Percentiles rank a stretch among this genome's conserved stretches.
These are phyloP conservation scores for Caenorhabditis inopinata DNA, from an alignment of 1,140 invertebrate species.

Conservation along the genomic window DNA sequence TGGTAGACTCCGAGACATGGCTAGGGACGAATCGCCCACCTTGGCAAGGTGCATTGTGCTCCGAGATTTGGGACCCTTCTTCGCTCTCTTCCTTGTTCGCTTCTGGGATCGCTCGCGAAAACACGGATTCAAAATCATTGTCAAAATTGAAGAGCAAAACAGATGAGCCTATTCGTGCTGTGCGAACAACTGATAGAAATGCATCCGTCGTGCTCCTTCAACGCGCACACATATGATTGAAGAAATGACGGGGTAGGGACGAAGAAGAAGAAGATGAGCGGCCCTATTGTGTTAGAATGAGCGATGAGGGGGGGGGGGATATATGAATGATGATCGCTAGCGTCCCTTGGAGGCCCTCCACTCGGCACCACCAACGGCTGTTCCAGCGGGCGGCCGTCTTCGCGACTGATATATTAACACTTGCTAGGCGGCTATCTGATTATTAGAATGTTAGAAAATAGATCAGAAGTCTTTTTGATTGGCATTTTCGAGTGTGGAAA, in stretches of 20 bases:
- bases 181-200: neutral
- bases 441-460: constrained; percentile 30
- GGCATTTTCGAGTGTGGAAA: neutral
- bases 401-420: constrained; percentile 26
- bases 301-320: constrained; percentile 11
- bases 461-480: constrained; percentile 5
- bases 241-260: neutral
- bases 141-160: neutral
- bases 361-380: constrained; percentile 18
- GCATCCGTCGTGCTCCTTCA: neutral
- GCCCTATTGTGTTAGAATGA: constrained; percentile 20
- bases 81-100: neutral
- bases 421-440: constrained; percentile 17
- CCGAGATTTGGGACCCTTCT: neutral
- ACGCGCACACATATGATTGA: neutral
- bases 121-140: constrained; percentile 22
- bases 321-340: constrained; percentile 30
- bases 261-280: neutral
- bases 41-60: constrained; percentile 13
- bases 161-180: neutral
- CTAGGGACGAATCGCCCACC: neutral
- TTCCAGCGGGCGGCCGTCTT: neutral
- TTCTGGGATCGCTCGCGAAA: constrained; percentile 1
- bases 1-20: constrained; percentile 23
- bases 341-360: neutral